Base-by-base conservation (phyloP, 2,113 vertebrate species). In the Paedocypris sp. region DNA sequence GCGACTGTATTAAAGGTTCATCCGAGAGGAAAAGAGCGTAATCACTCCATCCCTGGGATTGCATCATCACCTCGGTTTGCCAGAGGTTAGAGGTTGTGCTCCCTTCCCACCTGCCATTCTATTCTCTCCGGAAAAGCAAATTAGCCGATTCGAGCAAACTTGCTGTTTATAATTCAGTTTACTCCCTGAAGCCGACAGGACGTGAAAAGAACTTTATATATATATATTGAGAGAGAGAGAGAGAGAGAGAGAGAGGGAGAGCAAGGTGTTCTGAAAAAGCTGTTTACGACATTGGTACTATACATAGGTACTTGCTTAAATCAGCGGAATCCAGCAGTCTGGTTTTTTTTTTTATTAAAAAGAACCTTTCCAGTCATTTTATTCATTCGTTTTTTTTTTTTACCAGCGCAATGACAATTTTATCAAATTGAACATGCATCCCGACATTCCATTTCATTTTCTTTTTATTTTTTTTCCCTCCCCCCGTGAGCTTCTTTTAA, bases 71-170 rank as follows among this genome's bases (percentile, higher is more conserved):
- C 42, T 60, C 28, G 32, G 13, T 29, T 18, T 3, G 4, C 8
- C 41, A 36, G 13, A 60, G 49, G 62, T 60, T 49, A 65, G 39
- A 32, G 49, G 56, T 60, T 62, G 48, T 4, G 7, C 6, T 15
- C 18, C 49, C 47, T 33, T 69, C 53, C 39, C 54, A 41, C 13
- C 49, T 23, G 3, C 42, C 33, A 42, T 64, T 56, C 45, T 49
- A 43, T 41, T n/a, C n/a, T 20, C 11, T 50, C 25, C 41, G 15
- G 20, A 36, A 31, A 69, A 33, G 26, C 47, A 19, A 64, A 52
- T 59, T 39, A 50, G n/a, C 10, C 23, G 41, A 45, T 23, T 16
- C 25, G 19, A 38, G 49, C 57, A 3, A 29, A n/a, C 2, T 8
- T 62, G 19, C 18, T 16, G 12, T 36, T 59, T 16, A 1, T 2